Evolutionary conservation across 1,140 invertebrate species (phyloP), one percentile per base, ranked within the genome.

Genomic region (Whitmania pigra): DNA sequence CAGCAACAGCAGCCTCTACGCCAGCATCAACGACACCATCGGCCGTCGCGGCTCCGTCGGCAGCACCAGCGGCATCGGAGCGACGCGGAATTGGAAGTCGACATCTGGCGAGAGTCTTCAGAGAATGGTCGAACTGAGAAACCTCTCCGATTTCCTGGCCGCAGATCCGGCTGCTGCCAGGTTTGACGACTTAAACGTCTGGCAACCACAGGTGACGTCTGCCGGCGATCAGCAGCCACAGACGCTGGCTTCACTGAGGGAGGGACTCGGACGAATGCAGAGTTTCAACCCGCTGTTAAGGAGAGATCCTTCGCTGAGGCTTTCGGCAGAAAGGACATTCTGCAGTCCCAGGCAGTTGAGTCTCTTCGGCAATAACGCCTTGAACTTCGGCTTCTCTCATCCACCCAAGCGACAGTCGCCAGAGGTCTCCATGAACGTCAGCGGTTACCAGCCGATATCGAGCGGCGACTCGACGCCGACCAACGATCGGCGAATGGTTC

Each of bases 391-490:
- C 31, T 31, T 31, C 60, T 27, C 60, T 18, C 60, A 31, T 31
- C 60, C 25, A 9, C 11, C 60, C 13, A 63, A 27, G 25, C 60
- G 60, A 27, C 25, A 27, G 25, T 31, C 25, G 60, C 25, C 25
- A 11, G 25, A 63, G 18, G 60, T 63, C 31, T 3, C 18, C 25
- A 27, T 13, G 60, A 31, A 63, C 60, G 31, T 63, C 60, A 31
- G 31, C 60, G 60, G 60, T 17, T 27, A 49, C 43, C 60, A 63
- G 60, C 25, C 60, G 60, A 63, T 31, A 63, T 31, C 60, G 11
- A 27, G 60, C 60, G 60, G 60, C 25, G 25, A 63, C 60, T 31
- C 60, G 25, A 63, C 60, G 18, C 60, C 60, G 60, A 27, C 60
- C 11, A 27, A 27, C 60, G 60, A 27, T 31, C 25, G 25, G 11